phyloP scores from a whole-genome alignment of 1,140 invertebrate species.

The Ruditapes philippinarum region DNA sequence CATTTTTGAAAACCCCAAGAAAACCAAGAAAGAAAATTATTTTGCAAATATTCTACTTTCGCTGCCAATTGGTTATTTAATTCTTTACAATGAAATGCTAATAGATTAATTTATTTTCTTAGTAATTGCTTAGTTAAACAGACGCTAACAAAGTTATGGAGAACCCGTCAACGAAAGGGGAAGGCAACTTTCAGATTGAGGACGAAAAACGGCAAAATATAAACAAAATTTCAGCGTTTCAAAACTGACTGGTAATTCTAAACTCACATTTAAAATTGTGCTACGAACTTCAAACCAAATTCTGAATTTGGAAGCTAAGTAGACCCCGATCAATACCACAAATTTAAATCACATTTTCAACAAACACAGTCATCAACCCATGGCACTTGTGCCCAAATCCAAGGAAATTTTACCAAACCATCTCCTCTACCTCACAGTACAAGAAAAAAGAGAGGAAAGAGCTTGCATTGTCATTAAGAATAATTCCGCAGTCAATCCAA shows the following conservation, averaged over 20 bases:
- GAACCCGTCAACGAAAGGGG: not conserved
- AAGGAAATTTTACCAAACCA: conserved; percentile 25
- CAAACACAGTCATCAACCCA: not conserved
- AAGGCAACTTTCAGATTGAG: conserved; percentile 4
- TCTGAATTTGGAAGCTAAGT: not conserved
- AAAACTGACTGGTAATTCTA: not conserved
- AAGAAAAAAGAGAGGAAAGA: not conserved
- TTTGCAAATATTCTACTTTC: too few species aligned
- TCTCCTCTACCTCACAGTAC: not conserved
- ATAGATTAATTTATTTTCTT: too few species aligned
- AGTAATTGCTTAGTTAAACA: too few species aligned
- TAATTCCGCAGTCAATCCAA: not conserved
- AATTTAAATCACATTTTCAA: not conserved
- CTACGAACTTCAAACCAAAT: not conserved
- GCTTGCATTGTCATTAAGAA: conserved; percentile 1
- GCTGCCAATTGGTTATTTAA: too few species aligned
- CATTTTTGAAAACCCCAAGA: too few species aligned
- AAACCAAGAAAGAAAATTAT: too few species aligned
- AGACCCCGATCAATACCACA: not conserved
- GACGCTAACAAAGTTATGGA: too few species aligned
- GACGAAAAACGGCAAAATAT: not conserved
- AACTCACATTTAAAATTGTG: not conserved
- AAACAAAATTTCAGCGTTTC: not conserved
- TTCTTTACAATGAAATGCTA: too few species aligned
- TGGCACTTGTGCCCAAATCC: conserved; percentile 10